These are phyloP conservation scores for Anadara kagoshimensis DNA, from an alignment of 1,140 invertebrate species.

Conservation along the genomic window DNA sequence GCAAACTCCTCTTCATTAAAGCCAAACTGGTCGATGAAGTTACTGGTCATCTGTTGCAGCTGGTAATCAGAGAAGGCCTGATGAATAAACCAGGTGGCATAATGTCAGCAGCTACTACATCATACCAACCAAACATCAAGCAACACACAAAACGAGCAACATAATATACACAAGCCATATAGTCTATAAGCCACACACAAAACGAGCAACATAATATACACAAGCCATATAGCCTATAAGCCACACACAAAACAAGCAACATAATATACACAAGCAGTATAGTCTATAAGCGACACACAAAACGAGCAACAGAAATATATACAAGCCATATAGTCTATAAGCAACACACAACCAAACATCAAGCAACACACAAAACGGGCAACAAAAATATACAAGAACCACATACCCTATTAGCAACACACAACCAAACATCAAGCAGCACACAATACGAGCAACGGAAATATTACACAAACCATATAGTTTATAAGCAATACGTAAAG, in stretches of 20 bases:
- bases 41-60: slow-evolving; percentile 78
- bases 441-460: no score
- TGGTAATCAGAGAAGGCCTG: slow-evolving; percentile 80
- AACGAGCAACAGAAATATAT: background rate
- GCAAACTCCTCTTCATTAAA: slow-evolving; percentile 82
- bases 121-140: slow-evolving; percentile 31
- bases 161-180: background rate
- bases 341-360: slow-evolving; percentile 2
- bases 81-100: slow-evolving; percentile 61
- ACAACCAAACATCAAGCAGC: no score
- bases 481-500: no score
- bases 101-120: slow-evolving; percentile 15
- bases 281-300: background rate
- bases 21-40: slow-evolving; percentile 80
- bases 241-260: slow-evolving; percentile 10
- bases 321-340: no score
- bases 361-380: no score
- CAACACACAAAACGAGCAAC: slow-evolving; percentile 9
- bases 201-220: background rate
- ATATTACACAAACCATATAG: no score
- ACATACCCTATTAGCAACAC: no score
- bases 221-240: no score
- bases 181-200: background rate
- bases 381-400: no score
- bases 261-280: background rate